These are phyloP conservation scores for Habropoda laboriosa DNA, from an alignment of 1,140 invertebrate genomes.

Conservation along the genomic window DNA sequence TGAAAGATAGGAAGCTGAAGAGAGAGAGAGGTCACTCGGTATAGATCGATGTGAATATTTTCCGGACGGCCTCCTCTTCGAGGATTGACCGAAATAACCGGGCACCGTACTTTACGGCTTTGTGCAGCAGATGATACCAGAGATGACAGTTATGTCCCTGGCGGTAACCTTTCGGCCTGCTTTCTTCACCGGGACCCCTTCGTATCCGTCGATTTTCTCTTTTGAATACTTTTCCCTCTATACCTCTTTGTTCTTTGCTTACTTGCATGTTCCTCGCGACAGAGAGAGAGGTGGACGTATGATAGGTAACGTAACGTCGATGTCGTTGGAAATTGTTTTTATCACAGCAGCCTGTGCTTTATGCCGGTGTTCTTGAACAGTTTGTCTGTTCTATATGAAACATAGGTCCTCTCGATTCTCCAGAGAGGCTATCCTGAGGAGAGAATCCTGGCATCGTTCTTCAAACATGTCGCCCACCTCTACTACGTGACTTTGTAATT, in stretches of 20 bases:
- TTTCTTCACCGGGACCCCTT: not conserved
- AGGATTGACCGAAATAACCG: slow-evolving; percentile 71
- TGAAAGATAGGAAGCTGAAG: slow-evolving; percentile 9
- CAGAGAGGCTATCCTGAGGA: not conserved
- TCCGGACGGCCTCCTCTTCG: slow-evolving; percentile 60
- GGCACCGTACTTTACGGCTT: slow-evolving; percentile 62
- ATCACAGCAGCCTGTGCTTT: not conserved
- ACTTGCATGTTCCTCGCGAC: not conserved
- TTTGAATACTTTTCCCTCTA: not conserved
- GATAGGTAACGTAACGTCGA: not conserved
- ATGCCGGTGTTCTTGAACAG: not conserved
- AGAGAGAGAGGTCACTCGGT: slow-evolving; percentile 49
- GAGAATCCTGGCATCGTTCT: not conserved
- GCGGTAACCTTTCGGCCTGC: slow-evolving; percentile 8
- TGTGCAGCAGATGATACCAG: slow-evolving; percentile 60
- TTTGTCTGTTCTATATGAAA: not conserved
- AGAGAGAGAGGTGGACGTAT: not conserved
- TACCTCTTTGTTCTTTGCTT: not conserved
- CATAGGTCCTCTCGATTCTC: not conserved
- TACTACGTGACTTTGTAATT: not conserved
- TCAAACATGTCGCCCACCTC: not conserved
- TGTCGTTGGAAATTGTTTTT: not conserved
- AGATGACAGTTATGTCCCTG: slow-evolving; percentile 37
- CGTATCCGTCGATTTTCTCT: not conserved
- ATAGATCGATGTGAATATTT: slow-evolving; percentile 73